Conservation (phyloP, 2,113 vertebrate genomes). For the Mystacornis crossleyi region DNA sequence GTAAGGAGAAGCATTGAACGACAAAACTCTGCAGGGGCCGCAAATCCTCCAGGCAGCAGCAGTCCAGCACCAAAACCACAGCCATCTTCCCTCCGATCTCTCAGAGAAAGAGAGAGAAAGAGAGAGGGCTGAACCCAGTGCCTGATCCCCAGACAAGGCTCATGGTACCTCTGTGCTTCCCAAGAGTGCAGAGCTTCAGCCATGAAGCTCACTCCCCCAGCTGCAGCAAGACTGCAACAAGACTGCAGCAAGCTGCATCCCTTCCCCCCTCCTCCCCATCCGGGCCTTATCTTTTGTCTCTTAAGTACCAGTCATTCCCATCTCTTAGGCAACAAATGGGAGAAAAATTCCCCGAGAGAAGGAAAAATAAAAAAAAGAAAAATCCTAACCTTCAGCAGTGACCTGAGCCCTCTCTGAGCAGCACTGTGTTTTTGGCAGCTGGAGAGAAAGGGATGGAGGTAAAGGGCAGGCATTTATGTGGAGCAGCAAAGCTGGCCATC, state of each 20-base stretch:
- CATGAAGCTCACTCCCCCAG: not conserved
- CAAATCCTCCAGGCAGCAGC: not conserved
- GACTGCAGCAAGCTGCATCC: not conserved
- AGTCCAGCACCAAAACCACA: not conserved
- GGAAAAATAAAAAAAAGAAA: not conserved
- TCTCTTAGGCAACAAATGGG: not conserved
- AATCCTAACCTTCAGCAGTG: not conserved
- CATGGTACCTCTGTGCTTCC: rapidly evolving
- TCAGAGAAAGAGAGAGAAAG: not conserved
- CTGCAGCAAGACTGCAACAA: not conserved
- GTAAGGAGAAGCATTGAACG: not conserved
- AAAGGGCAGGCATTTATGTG: not conserved
- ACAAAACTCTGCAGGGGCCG: not conserved
- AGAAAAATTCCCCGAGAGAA: not conserved
- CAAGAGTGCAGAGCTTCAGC: not conserved
- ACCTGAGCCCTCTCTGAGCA: not conserved
- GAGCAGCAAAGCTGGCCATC: not conserved
- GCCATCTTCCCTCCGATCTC: rapidly evolving
- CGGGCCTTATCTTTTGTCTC: not conserved
- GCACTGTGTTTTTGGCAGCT: rapidly evolving
- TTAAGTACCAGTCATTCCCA: not conserved
- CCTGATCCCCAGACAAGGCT: not conserved
- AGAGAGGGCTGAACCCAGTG: not conserved
- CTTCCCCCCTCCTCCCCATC: not conserved
- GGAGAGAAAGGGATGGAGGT: not conserved